Conservation (phyloP, 2,888 invertebrate species). For the Volucella inflata region DNA sequence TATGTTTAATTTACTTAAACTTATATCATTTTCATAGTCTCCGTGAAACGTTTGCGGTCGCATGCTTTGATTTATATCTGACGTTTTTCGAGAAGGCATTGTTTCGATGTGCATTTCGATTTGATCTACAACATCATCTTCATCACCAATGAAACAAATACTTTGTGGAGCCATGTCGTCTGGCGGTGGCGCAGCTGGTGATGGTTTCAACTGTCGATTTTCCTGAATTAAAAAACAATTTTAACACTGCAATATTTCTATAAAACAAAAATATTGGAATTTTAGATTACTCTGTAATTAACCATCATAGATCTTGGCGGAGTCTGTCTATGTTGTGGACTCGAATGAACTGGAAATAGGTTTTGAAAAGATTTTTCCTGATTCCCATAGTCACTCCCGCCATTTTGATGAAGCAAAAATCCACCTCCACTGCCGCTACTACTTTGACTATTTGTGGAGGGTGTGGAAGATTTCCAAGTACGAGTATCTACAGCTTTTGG, state of each 20-base stretch:
- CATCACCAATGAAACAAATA: slow-evolving; percentile 94
- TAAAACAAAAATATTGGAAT: not conserved
- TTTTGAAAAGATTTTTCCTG: slow-evolving; percentile 84
- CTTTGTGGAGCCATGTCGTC: slow-evolving; percentile 97
- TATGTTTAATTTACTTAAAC: slow-evolving; percentile 91
- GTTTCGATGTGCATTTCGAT: slow-evolving; percentile 83
- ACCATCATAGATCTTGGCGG: slow-evolving; percentile 85
- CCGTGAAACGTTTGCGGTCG: slow-evolving; percentile 53
- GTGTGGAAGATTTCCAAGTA: slow-evolving; percentile 79
- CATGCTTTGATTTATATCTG: slow-evolving; percentile 77
- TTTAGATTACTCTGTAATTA: slow-evolving; percentile 67
- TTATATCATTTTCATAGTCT: slow-evolving; percentile 86
- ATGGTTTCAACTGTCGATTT: slow-evolving; percentile 78
- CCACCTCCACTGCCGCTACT: slow-evolving; percentile 77
- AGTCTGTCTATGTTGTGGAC: slow-evolving; percentile 87
- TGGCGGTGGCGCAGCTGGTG: slow-evolving; percentile 85
- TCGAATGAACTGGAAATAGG: slow-evolving; percentile 85
- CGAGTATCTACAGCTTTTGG: slow-evolving; percentile 81
- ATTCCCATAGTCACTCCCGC: slow-evolving; percentile 86
- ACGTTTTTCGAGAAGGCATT: slow-evolving; percentile 78
- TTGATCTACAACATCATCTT: slow-evolving; percentile 84
- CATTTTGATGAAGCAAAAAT: slow-evolving; percentile 89
- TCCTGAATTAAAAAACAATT: slow-evolving; percentile 70
- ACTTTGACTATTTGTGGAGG: slow-evolving; percentile 78
- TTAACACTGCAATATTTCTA: not conserved